phyloP scores from a whole-genome alignment of 2,113 vertebrate genomes.

The Pycnonotus jocosus region DNA sequence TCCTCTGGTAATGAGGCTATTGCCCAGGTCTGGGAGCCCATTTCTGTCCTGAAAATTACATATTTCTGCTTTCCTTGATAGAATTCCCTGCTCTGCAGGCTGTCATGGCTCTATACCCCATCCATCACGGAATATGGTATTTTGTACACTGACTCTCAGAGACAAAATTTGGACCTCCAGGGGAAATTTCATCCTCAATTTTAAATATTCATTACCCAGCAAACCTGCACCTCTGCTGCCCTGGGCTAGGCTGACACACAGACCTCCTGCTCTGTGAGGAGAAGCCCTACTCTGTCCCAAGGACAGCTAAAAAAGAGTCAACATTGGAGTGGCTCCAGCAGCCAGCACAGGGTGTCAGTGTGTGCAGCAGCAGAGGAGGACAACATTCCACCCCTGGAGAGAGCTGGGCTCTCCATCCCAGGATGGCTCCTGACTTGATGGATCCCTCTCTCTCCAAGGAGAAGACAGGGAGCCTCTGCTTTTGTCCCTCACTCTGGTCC shows the following conservation, averaged over 20 bases:
- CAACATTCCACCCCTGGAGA: neutral
- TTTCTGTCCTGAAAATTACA: neutral
- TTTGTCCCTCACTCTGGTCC: neutral
- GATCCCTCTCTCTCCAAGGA: neutral
- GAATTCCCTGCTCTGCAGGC: neutral
- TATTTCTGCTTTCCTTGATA: neutral
- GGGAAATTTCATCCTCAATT: neutral
- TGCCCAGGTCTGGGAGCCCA: neutral
- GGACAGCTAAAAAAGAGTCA: neutral
- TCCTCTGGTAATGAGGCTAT: neutral
- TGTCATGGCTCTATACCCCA: neutral
- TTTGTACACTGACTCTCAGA: neutral
- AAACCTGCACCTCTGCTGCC: neutral
- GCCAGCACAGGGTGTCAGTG: neutral
- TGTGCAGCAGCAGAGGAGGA: neutral
- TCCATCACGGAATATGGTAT: neutral
- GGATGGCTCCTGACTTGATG: neutral
- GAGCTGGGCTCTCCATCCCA: neutral
- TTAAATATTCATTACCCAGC: neutral
- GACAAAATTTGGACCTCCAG: neutral
- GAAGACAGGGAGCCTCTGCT: neutral
- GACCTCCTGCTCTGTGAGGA: neutral
- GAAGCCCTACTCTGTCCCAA: neutral
- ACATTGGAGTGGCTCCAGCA: neutral
- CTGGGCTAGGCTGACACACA: neutral